Evolutionary conservation across 2,888 invertebrate genomes (phyloP).

Genomic region (Penaeus monodon): DNA sequence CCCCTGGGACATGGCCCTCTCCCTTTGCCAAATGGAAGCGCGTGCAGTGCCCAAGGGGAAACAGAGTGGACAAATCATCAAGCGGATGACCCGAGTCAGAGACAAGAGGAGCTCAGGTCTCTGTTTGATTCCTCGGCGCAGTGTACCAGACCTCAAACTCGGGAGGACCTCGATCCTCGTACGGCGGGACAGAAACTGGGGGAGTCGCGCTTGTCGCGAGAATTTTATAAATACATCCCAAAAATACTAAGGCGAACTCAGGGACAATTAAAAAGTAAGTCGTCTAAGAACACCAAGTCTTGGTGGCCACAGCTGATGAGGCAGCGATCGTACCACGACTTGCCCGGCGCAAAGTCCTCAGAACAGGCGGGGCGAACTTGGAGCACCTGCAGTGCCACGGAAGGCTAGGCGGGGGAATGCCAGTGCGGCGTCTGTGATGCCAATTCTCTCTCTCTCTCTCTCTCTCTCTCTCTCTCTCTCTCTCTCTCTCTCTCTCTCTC

Average conservation of each 20-base stretch:
- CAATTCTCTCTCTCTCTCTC: background rate
- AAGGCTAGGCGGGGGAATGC: background rate
- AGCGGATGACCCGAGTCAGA: too few relatives aligned
- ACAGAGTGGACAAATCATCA: too few relatives aligned
- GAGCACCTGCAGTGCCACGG: slow-evolving; percentile 44
- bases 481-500: too few relatives aligned
- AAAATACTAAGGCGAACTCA: slow-evolving; percentile 29
- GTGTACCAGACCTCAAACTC: background rate
- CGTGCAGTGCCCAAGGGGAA: too few relatives aligned
- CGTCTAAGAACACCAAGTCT: slow-evolving; percentile 7
- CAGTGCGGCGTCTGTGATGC: background rate
- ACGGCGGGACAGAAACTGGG: background rate
- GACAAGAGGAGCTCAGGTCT: too few relatives aligned
- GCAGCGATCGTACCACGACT: slow-evolving; percentile 43
- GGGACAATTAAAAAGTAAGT: slow-evolving; percentile 2
- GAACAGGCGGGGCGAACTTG: slow-evolving; percentile 24
- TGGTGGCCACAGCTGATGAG: slow-evolving; percentile 43
- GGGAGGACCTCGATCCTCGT: background rate
- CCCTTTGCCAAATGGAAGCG: too few relatives aligned
- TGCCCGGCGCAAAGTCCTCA: slow-evolving; percentile 21
- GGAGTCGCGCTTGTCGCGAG: background rate
- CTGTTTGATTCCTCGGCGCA: background rate
- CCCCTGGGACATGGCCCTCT: too few relatives aligned
- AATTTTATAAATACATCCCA: slow-evolving; percentile 39
- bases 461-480: too few relatives aligned